Base-by-base conservation (phyloP, 2,797 vertebrate genomes). In the Melanotaenia parkinsoni region DNA sequence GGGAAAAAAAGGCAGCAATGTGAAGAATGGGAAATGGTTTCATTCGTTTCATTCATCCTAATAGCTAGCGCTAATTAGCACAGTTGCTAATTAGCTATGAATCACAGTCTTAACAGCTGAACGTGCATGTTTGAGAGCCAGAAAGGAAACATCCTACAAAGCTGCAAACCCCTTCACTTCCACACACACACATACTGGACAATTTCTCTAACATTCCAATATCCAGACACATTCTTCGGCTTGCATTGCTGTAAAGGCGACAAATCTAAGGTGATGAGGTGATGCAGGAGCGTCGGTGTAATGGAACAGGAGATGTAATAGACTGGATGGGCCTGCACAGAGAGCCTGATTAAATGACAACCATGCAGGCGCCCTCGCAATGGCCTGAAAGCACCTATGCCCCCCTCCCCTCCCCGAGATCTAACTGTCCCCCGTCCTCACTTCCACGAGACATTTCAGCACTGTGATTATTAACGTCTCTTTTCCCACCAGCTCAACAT, bases 401-500 rank as follows among this genome's bases (percentile, higher is more conserved):
- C 18, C 16, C 13, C 40, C 38, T 38, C 38, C 38, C 38, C 12
- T 14, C 38, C 56, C 78, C 50, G 22, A 79, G 30, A 32, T 32
- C 30, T 32, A 32, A 32, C 30, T 32, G 30, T 32, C 30, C 30
- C 7, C 32, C 1, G 32, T 33, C 32, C 32, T 33, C 32, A 8
- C 32, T 33, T 33, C 32, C 6, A 32, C 6, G 32, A 33, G 5
- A 33, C 32, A 33, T 79, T 75, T 58, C 80, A 59, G 66, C 74
- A 77, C 58, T 40, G 53, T 22, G 47, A 10, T 71, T 57, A 60
- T 56, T 77, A 66, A 78, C 76, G 62, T 73, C 47, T 81, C n/a
- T 53, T 53, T 61, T 63, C 40, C 71, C 83, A 72, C 58, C 84
- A 95, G 97, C 94, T 99, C 89, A 98, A 98, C 93, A 95, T 99